Percentiles rank a stretch among this genome's conserved stretches.
Evolutionary conservation across 2,888 invertebrate genomes (phyloP).

Genomic region (Encarsia formosa): DNA sequence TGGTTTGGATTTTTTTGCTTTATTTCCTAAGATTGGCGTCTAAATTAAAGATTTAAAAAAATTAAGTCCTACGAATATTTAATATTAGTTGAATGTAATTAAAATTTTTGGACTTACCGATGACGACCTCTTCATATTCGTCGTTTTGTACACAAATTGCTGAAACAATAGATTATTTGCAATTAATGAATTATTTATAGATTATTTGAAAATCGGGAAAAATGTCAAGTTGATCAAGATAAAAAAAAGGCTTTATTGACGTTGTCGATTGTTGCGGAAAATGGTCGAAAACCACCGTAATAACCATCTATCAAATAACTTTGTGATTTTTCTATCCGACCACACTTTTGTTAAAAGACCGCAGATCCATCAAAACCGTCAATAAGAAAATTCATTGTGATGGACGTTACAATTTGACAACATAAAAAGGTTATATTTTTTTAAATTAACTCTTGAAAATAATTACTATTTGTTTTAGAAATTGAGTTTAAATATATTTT

Average conservation of each 20-base stretch:
- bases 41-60: no score
- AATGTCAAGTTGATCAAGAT: background rate
- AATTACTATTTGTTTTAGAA: no score
- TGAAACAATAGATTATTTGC: slow-evolving; percentile 16
- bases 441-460: no score
- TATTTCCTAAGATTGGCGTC: no score
- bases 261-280: background rate
- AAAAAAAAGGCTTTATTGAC: background rate
- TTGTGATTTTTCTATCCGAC: no score
- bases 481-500: no score
- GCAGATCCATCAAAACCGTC: no score
- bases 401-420: no score
- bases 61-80: background rate
- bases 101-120: slow-evolving; percentile 36
- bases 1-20: slow-evolving; percentile 10
- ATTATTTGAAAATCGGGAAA: background rate
- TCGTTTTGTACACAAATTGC: slow-evolving; percentile 2
- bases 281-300: background rate
- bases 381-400: no score
- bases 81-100: background rate
- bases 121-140: slow-evolving; percentile 42
- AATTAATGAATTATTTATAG: background rate
- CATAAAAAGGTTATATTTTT: no score
- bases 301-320: no score
- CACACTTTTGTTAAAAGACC: no score